phyloP scores from a whole-genome alignment of 2,113 vertebrate genomes.

The Arothron firmamentum region DNA sequence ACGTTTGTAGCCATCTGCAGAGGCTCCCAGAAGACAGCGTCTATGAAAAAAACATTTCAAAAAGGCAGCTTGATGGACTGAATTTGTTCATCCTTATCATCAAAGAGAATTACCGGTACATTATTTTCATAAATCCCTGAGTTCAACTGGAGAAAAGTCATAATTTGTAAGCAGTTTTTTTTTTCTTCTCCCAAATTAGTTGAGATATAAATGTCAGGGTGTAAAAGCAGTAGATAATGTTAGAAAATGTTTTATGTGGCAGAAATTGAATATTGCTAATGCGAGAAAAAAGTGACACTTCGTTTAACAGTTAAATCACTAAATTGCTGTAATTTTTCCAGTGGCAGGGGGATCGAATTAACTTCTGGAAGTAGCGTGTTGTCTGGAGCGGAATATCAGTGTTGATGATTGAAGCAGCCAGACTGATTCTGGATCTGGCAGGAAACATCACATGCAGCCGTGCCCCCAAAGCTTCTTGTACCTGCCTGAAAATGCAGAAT shows the following conservation, averaged over 20 bases:
- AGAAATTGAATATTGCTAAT: conserved; percentile 17
- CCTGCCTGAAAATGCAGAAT: conserved; percentile 42
- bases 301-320: conserved; percentile 23
- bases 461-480: conserved; percentile 37
- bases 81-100: no score
- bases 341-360: conserved; percentile 34
- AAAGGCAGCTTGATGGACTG: no score
- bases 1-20: no score
- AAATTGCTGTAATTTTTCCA: conserved; percentile 53
- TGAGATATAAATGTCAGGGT: neutral
- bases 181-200: neutral
- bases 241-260: conserved; percentile 2
- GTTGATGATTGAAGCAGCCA: conserved; percentile 29
- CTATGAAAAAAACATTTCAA: no score
- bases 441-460: conserved; percentile 27
- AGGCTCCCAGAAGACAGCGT: no score
- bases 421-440: conserved; percentile 40
- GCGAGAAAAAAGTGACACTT: conserved; percentile 27
- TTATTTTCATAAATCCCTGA: neutral
- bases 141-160: neutral
- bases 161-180: neutral
- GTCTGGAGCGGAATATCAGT: conserved; percentile 11
- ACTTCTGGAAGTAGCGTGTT: conserved; percentile 25
- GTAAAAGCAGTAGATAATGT: neutral
- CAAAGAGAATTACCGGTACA: no score